phyloP scores from a whole-genome alignment of 2,113 vertebrate species.

The Oreochromis spilurus region DNA sequence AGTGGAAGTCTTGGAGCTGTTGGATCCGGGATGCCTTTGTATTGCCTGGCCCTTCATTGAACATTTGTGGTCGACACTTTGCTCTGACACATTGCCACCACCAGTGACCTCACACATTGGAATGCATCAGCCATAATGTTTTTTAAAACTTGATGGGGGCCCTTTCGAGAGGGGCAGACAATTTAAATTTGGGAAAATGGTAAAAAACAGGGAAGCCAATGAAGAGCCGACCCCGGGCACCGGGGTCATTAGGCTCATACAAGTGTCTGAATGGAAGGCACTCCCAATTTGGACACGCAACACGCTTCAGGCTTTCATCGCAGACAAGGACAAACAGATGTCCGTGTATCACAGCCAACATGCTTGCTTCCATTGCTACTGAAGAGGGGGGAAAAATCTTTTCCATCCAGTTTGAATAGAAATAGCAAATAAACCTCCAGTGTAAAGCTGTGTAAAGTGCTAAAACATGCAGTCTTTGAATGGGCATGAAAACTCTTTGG shows the following conservation, averaged over 20 bases:
- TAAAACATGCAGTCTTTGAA: conserved; percentile 26
- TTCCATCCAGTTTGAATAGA: conserved; percentile 38
- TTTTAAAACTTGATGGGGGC: conserved; percentile 15
- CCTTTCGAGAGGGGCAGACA: conserved; percentile 28
- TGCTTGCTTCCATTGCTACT: conserved; percentile 38
- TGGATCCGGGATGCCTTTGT: conserved; percentile 49
- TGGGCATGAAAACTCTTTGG: neutral
- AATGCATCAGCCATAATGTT: conserved; percentile 58
- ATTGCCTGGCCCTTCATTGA: conserved; percentile 23
- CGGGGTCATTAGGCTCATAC: conserved; percentile 62
- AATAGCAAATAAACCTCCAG: conserved; percentile 30
- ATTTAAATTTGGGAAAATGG: conserved; percentile 53
- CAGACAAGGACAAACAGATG: conserved; percentile 74
- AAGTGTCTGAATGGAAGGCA: conserved; percentile 59
- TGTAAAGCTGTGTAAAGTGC: conserved; percentile 18
- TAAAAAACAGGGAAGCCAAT: conserved; percentile 24
- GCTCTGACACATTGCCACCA: conserved; percentile 33
- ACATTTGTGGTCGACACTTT: conserved; percentile 43
- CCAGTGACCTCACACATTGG: conserved; percentile 45
- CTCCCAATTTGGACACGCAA: conserved; percentile 58
- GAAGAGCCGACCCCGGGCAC: conserved; percentile 37
- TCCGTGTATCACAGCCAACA: conserved; percentile 66
- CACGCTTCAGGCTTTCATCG: conserved; percentile 55
- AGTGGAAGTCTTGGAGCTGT: conserved; percentile 28
- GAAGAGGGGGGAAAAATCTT: conserved; percentile 15